Evolutionary conservation across 2,888 invertebrate genomes (phyloP).

Genomic region (Epinotia demarniana): DNA sequence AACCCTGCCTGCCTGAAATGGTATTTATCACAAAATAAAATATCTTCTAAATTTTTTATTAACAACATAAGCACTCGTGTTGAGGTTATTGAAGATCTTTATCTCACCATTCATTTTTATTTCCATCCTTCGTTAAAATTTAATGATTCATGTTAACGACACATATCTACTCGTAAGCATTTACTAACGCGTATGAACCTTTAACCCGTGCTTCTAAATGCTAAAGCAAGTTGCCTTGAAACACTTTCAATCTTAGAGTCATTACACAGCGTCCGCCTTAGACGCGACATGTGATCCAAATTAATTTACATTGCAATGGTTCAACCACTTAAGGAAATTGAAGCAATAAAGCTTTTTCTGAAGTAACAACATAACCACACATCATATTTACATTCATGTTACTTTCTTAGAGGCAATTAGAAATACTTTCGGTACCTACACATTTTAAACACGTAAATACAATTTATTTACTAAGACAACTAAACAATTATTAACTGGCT

Average conservation of each 20-base stretch:
- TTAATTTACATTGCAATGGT: slow-evolving; percentile 27
- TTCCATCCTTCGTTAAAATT: neutral
- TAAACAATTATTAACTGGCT: slow-evolving; percentile 27
- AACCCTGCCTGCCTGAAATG: too few relatives aligned
- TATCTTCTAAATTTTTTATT: too few relatives aligned
- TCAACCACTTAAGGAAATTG: slow-evolving; percentile 15
- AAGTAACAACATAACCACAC: slow-evolving; percentile 8
- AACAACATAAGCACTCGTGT: too few relatives aligned
- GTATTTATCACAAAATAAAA: too few relatives aligned
- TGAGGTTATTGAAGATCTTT: slow-evolving; percentile 1
- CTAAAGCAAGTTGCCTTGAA: slow-evolving; percentile 67
- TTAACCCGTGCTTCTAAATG: slow-evolving; percentile 57
- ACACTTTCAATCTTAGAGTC: slow-evolving; percentile 65
- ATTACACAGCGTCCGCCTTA: slow-evolving; percentile 57
- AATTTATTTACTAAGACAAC: slow-evolving; percentile 37
- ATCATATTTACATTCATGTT: neutral
- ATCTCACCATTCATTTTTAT: slow-evolving; percentile 17
- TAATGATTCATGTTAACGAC: neutral
- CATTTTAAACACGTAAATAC: neutral
- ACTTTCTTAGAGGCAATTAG: neutral
- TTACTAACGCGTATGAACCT: slow-evolving; percentile 59
- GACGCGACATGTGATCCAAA: slow-evolving; percentile 33
- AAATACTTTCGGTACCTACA: neutral
- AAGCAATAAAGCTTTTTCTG: slow-evolving; percentile 11
- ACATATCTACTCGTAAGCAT: slow-evolving; percentile 1